phyloP scores from a whole-genome alignment of 2,797 vertebrate species.

The Ctenochaetus hawaiiensis region DNA sequence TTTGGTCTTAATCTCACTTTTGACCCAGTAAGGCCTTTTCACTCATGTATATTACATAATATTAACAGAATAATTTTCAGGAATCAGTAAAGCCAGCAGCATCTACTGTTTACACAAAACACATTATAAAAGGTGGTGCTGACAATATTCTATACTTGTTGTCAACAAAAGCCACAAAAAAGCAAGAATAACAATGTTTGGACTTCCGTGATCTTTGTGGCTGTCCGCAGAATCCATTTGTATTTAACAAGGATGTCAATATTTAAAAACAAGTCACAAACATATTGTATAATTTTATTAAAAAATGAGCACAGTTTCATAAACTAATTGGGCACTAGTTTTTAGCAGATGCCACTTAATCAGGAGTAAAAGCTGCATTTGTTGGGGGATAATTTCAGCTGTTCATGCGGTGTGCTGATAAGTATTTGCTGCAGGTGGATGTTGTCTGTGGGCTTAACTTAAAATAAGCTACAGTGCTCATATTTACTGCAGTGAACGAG shows the following conservation, averaged over 20 bases:
- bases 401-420: no score
- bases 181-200: background rate
- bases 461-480: background rate
- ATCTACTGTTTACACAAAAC: conserved; percentile 7
- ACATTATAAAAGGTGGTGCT: background rate
- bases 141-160: conserved; percentile 12
- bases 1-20: conserved; percentile 29
- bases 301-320: background rate
- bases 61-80: conserved; percentile 11
- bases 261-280: conserved; percentile 12
- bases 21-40: conserved; percentile 25
- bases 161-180: conserved; percentile 22
- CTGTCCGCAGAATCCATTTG: background rate
- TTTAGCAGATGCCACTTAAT: background rate
- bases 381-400: background rate
- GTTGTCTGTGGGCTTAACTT: background rate
- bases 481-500: background rate
- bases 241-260: background rate
- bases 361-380: background rate
- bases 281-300: background rate
- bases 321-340: background rate
- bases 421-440: background rate
- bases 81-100: conserved; percentile 25
- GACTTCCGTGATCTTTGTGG: background rate
- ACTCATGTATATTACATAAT: conserved; percentile 20